Conservation (phyloP, 2,888 invertebrate genomes). For the Drosophila nigricruria region DNA sequence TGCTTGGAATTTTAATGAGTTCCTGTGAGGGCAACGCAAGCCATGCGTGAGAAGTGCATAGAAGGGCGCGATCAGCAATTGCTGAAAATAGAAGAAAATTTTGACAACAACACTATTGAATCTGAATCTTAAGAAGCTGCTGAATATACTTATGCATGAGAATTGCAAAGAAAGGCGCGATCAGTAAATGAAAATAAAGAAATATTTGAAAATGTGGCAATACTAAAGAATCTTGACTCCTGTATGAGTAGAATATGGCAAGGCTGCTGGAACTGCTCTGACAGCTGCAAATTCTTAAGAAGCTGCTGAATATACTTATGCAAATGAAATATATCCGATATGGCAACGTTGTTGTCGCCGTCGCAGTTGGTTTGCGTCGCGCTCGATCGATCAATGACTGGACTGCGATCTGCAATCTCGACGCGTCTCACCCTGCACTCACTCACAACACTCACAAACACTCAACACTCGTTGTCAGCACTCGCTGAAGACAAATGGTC, state of each 20-base stretch:
- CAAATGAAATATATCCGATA: slow-evolving; percentile 21
- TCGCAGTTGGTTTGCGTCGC: neutral
- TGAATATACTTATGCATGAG: neutral
- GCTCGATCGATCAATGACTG: slow-evolving; percentile 69
- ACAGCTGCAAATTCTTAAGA: slow-evolving; percentile 7
- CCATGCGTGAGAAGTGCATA: slow-evolving; percentile 5
- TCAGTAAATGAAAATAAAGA: no score
- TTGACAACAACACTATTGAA: neutral
- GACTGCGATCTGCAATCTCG: slow-evolving; percentile 57
- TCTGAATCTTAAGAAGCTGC: neutral
- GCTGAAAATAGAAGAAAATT: neutral
- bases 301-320: slow-evolving; percentile 1
- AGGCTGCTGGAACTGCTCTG: neutral
- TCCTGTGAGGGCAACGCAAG: slow-evolving; percentile 3
- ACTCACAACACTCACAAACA: slow-evolving; percentile 34
- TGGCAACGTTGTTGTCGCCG: slow-evolving; percentile 8
- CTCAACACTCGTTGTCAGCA: slow-evolving; percentile 52
- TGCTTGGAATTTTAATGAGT: slow-evolving; percentile 45
- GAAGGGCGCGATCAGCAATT: neutral
- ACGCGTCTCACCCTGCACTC: slow-evolving; percentile 31
- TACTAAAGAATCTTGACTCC: neutral
- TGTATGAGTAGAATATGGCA: neutral
- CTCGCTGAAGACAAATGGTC: slow-evolving; percentile 70
- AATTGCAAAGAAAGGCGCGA: neutral
- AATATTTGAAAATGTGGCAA: neutral